These are phyloP conservation scores for Myzus persicae DNA, from an alignment of 1,140 invertebrate species.

Conservation along the genomic window DNA sequence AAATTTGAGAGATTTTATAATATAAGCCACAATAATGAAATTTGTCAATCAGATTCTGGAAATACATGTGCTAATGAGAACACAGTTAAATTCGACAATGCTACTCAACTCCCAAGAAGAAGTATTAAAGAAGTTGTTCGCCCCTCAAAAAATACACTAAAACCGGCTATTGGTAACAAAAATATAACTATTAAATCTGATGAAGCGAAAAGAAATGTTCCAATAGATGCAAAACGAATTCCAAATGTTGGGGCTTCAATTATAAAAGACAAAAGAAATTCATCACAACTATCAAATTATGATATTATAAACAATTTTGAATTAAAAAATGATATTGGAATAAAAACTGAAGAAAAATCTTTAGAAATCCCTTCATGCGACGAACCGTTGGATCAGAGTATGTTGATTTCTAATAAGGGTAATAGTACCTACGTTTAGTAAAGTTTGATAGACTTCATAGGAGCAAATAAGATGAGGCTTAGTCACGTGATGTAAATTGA, in stretches of 20 bases:
- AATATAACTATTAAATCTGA: background rate
- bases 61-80: background rate
- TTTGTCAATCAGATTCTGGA: too few species aligned
- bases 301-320: background rate
- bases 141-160: background rate
- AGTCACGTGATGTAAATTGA: too few species aligned
- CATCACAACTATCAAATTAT: background rate
- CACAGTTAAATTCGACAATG: too few species aligned
- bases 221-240: too few species aligned
- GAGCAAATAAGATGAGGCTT: background rate
- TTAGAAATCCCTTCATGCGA: too few species aligned
- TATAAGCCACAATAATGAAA: too few species aligned
- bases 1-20: too few species aligned
- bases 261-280: background rate
- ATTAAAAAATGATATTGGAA: background rate
- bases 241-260: background rate
- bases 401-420: background rate
- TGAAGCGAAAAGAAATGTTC: background rate
- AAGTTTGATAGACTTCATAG: background rate
- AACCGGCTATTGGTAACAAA: background rate
- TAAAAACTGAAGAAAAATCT: too few species aligned
- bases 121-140: background rate
- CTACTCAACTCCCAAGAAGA: background rate
- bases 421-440: background rate
- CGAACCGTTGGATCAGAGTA: too few species aligned